These are phyloP conservation scores for Thaleichthys pacificus DNA, from an alignment of 2,797 vertebrate species.

Conservation along the genomic window DNA sequence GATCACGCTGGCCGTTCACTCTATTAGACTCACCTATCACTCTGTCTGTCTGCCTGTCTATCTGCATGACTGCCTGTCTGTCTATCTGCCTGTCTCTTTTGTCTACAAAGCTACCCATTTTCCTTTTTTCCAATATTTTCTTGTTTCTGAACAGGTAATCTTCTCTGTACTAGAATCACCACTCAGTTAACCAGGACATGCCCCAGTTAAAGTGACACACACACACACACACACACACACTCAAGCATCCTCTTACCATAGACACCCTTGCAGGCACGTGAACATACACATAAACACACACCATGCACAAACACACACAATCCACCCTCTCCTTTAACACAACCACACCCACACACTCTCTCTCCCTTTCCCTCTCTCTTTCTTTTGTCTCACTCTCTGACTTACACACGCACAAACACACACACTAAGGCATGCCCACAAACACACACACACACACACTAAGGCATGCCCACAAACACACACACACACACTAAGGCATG, in stretches of 20 bases:
- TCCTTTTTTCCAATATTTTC: not conserved
- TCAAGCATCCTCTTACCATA: conserved; percentile 8
- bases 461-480: too few species aligned
- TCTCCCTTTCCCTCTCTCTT: conserved; percentile 23
- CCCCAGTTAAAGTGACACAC: conserved; percentile 10
- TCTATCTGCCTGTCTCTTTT: not conserved
- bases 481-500: not conserved
- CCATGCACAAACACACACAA: conserved; percentile 10
- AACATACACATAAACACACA: conserved; percentile 17
- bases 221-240: conserved; percentile 12
- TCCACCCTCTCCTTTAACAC: conserved; percentile 26
- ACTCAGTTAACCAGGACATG: conserved; percentile 34
- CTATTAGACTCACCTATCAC: conserved; percentile 45
- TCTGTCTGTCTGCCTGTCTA: not conserved
- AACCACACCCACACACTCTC: conserved; percentile 49
- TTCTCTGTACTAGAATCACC: conserved; percentile 49
- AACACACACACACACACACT: conserved; percentile 1
- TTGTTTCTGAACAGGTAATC: conserved; percentile 65
- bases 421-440: conserved; percentile 1
- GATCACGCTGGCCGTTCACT: conserved; percentile 60
- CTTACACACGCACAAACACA: not conserved
- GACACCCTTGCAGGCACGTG: not conserved
- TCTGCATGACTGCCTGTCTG: not conserved
- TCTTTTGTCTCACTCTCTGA: not conserved
- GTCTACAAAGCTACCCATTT: not conserved